A percentile compares a stretch with the other conserved stretches of the same genome.
phyloP scores from a whole-genome alignment of 2,888 invertebrate species.

The Drosophila testacea region DNA sequence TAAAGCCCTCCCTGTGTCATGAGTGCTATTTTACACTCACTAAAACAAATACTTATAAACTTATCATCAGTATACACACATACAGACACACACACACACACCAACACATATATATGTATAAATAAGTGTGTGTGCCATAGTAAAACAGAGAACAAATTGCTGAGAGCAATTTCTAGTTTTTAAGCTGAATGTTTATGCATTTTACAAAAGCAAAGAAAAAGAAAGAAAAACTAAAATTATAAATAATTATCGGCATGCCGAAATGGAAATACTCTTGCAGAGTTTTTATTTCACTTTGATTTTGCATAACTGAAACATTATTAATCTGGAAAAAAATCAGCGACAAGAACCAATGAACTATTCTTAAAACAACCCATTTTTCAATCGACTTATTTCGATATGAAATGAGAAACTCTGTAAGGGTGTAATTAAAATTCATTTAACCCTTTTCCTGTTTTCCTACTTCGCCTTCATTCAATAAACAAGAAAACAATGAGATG shows the following conservation, averaged over 20 bases:
- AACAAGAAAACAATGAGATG: constrained; percentile 35
- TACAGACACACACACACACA: constrained; percentile 13
- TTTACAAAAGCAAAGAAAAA: constrained; percentile 52
- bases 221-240: constrained; percentile 10
- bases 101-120: constrained; percentile 5
- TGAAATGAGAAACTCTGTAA: background rate
- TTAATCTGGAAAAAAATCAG: too few relatives aligned
- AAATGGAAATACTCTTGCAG: constrained; percentile 7
- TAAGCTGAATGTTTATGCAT: constrained; percentile 75
- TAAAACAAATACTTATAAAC: constrained; percentile 56
- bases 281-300: background rate
- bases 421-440: background rate
- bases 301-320: too few relatives aligned
- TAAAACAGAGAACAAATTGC: constrained; percentile 50
- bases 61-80: constrained; percentile 35
- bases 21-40: constrained; percentile 51
- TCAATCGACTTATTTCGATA: too few relatives aligned
- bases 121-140: constrained; percentile 18
- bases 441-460: constrained; percentile 1
- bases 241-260: constrained; percentile 11
- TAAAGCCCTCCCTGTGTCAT: constrained; percentile 72
- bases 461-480: background rate
- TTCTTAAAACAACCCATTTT: too few relatives aligned
- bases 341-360: too few relatives aligned
- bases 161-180: constrained; percentile 64